Conservation (phyloP, 2,888 invertebrate species). For the Apamea crenata region DNA sequence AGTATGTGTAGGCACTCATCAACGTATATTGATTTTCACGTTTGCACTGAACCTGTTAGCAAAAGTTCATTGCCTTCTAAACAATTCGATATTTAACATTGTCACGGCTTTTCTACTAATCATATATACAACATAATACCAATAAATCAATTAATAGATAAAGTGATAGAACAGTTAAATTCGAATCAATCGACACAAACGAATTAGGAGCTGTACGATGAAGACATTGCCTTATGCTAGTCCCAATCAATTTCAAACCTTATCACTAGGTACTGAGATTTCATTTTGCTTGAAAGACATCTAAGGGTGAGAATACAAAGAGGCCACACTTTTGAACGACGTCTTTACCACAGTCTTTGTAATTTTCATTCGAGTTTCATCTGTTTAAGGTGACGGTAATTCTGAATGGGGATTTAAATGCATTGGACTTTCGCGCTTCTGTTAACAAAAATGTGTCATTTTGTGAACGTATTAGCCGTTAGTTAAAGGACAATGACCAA, state of each 20-base stretch:
- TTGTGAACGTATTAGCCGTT: conserved; percentile 19
- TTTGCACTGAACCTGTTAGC: background rate
- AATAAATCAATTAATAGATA: conserved; percentile 56
- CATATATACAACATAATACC: too few species aligned
- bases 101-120: conserved; percentile 4
- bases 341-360: conserved; percentile 56
- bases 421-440: conserved; percentile 19
- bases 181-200: conserved; percentile 55
- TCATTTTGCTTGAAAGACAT: conserved; percentile 1
- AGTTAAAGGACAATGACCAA: too few species aligned
- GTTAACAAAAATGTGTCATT: conserved; percentile 32
- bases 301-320: conserved; percentile 40
- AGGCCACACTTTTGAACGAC: conserved; percentile 53
- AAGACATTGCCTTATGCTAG: conserved; percentile 35
- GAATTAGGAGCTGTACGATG: conserved; percentile 45
- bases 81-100: background rate
- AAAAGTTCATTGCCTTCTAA: background rate
- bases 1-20: too few species aligned
- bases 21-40: background rate
- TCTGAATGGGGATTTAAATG: conserved; percentile 37
- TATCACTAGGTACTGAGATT: background rate
- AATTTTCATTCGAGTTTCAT: conserved; percentile 63
- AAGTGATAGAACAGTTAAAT: conserved; percentile 44
- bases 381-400: conserved; percentile 53
- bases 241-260: conserved; percentile 20